Evolutionary conservation across 2,888 invertebrate species (phyloP), one percentile per base, ranked within the genome.

Genomic region (Dendrolimus pini): DNA sequence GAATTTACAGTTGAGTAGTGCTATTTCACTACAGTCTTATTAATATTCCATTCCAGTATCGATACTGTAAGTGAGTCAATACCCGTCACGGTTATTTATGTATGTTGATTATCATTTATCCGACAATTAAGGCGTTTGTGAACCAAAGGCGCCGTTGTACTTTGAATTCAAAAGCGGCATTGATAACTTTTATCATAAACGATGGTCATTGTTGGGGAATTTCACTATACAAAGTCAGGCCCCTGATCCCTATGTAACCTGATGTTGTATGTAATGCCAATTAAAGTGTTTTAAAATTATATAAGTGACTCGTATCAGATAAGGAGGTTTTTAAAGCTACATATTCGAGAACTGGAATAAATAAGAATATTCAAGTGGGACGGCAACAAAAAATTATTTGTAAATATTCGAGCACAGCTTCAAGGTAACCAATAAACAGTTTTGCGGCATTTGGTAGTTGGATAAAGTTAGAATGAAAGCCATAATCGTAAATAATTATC

Each of bases 401-500:
- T 14, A 54, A 54, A 13, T 7, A 47, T 47, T 47, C 9, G 12
- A 8, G 47, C 12, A 12, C 12, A 7, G 47, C 47, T 47, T 3
- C 10, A 47, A 47, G 12, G 47, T 7, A 47, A 9, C 9, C 12
- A 47, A 10, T 47, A 12, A 47, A 47, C 47, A 47, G 47, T 10
- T 47, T 47, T 47, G 47, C 47, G 9, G 54, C 12, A 52, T 53
- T 8, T 41, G n/a, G 30, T 30, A 30, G 12, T 41, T 56, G 56
- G 60, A 65, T 59, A 58, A 61, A 47, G 47, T 8, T 59, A 60
- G 61, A 64, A 64, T 64, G 59, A 60, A 47, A 62, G 60, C 59
- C 62, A 57, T 59, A 62, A 62, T 64, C 61, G 62, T 72, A 65
- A 70, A 71, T 68, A 63, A 71, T 67, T 68, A 68, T 68, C 67